Evolutionary conservation across 1,140 invertebrate species (phyloP).

Genomic region (Drosophila triauraria): DNA sequence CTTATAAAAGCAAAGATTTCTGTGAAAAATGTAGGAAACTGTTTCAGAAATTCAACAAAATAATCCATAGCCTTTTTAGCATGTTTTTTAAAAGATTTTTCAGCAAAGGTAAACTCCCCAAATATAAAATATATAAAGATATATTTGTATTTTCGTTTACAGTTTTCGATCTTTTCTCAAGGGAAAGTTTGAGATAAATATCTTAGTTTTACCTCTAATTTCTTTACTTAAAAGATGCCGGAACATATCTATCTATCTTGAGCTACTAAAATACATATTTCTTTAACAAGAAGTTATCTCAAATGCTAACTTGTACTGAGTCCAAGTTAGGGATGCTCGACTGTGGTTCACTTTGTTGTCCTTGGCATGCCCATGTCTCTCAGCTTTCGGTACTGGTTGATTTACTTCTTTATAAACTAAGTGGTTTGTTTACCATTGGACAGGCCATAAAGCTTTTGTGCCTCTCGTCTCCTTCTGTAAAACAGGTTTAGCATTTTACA

Average conservation of each 20-base stretch:
- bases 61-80: background rate
- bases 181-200: background rate
- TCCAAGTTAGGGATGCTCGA: conserved; percentile 5
- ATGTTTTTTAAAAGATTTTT: too few relatives aligned
- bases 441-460: conserved; percentile 48
- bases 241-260: background rate
- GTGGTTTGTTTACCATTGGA: conserved; percentile 69
- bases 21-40: background rate
- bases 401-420: conserved; percentile 64
- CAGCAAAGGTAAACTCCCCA: too few relatives aligned
- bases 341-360: conserved; percentile 46
- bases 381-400: conserved; percentile 30
- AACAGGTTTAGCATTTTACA: conserved; percentile 78
- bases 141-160: background rate
- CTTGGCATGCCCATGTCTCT: conserved; percentile 55
- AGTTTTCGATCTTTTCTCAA: too few relatives aligned
- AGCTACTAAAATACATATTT: background rate
- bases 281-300: too few relatives aligned
- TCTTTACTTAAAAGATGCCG: background rate
- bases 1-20: too few relatives aligned
- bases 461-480: conserved; percentile 56
- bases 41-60: background rate
- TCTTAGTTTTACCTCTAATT: background rate
- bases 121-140: too few relatives aligned
- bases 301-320: background rate